Conservation (phyloP, 2,113 vertebrate species). For the Brienomyrus brachyistius region DNA sequence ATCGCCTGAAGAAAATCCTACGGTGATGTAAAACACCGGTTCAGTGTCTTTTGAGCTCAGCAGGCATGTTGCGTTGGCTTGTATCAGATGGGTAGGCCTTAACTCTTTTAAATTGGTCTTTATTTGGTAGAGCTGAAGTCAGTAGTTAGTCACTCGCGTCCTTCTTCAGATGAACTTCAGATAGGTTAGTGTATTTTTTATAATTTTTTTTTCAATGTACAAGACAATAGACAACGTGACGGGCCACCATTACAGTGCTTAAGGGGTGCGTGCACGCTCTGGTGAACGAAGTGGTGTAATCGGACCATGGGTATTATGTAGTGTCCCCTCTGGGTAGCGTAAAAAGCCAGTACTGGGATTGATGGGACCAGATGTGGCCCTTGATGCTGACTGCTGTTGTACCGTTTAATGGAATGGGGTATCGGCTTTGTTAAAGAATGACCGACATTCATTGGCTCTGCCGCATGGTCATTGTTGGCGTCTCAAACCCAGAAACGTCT, state of each 20-base stretch:
- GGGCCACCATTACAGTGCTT: not conserved
- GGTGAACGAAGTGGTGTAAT: not conserved
- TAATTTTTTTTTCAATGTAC: too few species aligned
- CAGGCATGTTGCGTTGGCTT: not conserved
- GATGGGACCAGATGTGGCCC: not conserved
- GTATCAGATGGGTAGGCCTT: not conserved
- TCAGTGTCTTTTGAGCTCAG: not conserved
- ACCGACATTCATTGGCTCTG: not conserved
- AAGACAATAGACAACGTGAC: not conserved
- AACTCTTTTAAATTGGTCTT: not conserved
- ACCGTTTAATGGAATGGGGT: not conserved
- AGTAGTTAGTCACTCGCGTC: not conserved
- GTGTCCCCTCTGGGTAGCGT: not conserved
- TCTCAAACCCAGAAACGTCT: not conserved
- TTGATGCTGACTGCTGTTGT: not conserved
- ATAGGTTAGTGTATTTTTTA: not conserved
- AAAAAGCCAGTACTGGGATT: not conserved
- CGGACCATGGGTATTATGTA: not conserved
- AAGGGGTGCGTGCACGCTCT: not conserved
- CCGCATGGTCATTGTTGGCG: not conserved
- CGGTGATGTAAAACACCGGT: not conserved
- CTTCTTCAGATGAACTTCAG: not conserved
- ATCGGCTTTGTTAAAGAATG: not conserved
- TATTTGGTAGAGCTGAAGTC: not conserved
- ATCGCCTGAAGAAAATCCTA: not conserved